Evolutionary conservation across 1,140 invertebrate species (phyloP).

Genomic region (Calephelis nemesis): DNA sequence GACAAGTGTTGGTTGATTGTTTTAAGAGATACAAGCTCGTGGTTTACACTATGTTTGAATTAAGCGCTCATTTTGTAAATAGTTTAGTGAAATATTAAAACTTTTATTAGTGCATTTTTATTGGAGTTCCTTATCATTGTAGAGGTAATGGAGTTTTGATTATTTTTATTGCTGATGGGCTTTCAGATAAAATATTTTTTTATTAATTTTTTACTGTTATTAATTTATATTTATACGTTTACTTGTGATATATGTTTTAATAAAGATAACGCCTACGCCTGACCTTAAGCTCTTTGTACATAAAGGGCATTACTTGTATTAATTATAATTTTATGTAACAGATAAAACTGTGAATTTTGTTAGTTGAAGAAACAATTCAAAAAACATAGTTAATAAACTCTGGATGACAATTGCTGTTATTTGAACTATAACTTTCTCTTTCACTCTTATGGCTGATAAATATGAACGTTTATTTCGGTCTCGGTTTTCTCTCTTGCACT

Average conservation of each 20-base stretch:
- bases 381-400: slow-evolving; percentile 9
- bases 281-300: slow-evolving; percentile 35
- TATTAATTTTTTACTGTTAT: neutral
- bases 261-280: slow-evolving; percentile 28
- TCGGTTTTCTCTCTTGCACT: slow-evolving; percentile 12
- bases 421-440: slow-evolving; percentile 10
- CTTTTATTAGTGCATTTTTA: slow-evolving; percentile 46
- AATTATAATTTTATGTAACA: neutral
- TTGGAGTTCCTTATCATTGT: slow-evolving; percentile 48
- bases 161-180: slow-evolving; percentile 9
- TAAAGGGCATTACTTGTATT: neutral
- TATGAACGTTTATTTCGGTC: slow-evolving; percentile 11
- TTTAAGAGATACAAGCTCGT: slow-evolving; percentile 69
- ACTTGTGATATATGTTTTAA: no score
- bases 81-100: slow-evolving; percentile 58
- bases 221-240: neutral
- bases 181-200: no score
- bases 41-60: slow-evolving; percentile 72
- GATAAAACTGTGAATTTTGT: no score
- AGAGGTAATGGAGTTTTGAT: slow-evolving; percentile 47
- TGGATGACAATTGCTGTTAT: slow-evolving; percentile 2
- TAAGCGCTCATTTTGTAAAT: slow-evolving; percentile 66
- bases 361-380: no score
- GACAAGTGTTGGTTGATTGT: slow-evolving; percentile 77
- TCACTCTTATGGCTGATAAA: slow-evolving; percentile 6